Percentiles rank a stretch among this genome's conserved stretches.
Conservation (phyloP, 2,888 invertebrate genomes). For the Trissoscelio sp. region DNA sequence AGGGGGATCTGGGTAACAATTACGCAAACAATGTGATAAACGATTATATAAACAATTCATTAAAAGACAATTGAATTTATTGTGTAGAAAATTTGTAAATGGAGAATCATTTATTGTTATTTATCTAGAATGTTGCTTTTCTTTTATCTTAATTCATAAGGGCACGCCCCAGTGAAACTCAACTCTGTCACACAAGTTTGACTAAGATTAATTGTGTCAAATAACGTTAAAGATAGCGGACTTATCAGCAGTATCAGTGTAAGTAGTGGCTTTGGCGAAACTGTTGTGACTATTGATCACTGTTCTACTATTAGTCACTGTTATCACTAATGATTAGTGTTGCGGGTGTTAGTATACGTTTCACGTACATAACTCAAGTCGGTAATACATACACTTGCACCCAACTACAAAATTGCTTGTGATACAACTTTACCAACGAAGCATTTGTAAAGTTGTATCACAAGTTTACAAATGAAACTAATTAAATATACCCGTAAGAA, state of each 20-base stretch:
- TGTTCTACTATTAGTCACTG: conserved; percentile 65
- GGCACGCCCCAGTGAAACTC: conserved; percentile 9
- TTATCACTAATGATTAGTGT: conserved; percentile 65
- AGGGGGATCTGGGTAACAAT: background rate
- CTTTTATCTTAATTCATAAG: conserved; percentile 17
- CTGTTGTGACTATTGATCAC: conserved; percentile 66
- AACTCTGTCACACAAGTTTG: conserved; percentile 38
- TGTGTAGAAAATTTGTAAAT: too few relatives aligned
- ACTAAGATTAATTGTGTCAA: conserved; percentile 59
- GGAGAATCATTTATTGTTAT: background rate
- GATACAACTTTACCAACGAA: conserved; percentile 41
- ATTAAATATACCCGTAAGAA: conserved; percentile 40
- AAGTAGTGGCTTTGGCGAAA: conserved; percentile 59
- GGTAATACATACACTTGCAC: conserved; percentile 27
- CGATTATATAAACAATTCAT: conserved; percentile 5
- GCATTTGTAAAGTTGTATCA: conserved; percentile 12
- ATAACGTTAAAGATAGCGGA: conserved; percentile 54
- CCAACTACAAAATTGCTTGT: conserved; percentile 47
- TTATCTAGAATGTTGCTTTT: conserved; percentile 1
- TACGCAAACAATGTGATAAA: background rate
- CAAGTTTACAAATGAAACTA: conserved; percentile 49
- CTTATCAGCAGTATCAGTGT: conserved; percentile 62
- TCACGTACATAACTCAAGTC: conserved; percentile 43
- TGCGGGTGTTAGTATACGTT: conserved; percentile 49
- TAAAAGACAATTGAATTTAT: background rate